A percentile compares a stretch with the other conserved stretches of the same genome.
phyloP scores from a whole-genome alignment of 2,888 invertebrate genomes.

The Pelosia muscerda region DNA sequence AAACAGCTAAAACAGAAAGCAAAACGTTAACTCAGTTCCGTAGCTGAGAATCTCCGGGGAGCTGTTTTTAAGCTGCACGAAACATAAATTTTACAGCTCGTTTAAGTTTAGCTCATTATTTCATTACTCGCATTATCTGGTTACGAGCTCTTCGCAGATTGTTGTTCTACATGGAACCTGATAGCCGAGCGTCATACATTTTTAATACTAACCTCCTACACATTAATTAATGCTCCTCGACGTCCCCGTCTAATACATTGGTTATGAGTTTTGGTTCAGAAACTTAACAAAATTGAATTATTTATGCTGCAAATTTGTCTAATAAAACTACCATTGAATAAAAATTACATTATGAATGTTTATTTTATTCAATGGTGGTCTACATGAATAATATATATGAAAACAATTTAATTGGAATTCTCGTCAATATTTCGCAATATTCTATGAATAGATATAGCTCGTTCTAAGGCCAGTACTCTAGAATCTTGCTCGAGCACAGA shows the following conservation, averaged over 20 bases:
- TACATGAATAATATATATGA: not conserved
- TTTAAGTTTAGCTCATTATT: conserved; percentile 84
- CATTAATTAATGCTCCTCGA: conserved; percentile 19
- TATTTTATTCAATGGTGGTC: too few relatives aligned
- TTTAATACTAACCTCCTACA: conserved; percentile 18
- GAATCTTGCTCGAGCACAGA: too few relatives aligned
- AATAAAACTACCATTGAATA: not conserved
- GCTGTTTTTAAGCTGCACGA: conserved; percentile 83
- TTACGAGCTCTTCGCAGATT: conserved; percentile 54
- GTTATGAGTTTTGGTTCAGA: conserved; percentile 9
- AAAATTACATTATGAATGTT: not conserved
- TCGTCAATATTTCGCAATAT: not conserved
- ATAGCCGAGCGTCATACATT: conserved; percentile 14
- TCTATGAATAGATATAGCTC: too few relatives aligned
- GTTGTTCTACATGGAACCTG: conserved; percentile 22
- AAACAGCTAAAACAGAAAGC: conserved; percentile 68
- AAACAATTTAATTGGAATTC: not conserved
- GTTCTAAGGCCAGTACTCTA: too few relatives aligned
- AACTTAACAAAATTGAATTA: conserved; percentile 12
- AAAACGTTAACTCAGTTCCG: conserved; percentile 78
- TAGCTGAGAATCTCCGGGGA: conserved; percentile 75
- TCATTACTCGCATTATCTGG: conserved; percentile 77
- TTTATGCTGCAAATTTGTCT: not conserved
- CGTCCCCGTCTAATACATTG: conserved; percentile 13
- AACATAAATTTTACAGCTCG: conserved; percentile 84